Percentiles rank a stretch among this genome's conserved stretches.
phyloP scores from a whole-genome alignment of 1,140 invertebrate species.

The Trichoplusia ni region DNA sequence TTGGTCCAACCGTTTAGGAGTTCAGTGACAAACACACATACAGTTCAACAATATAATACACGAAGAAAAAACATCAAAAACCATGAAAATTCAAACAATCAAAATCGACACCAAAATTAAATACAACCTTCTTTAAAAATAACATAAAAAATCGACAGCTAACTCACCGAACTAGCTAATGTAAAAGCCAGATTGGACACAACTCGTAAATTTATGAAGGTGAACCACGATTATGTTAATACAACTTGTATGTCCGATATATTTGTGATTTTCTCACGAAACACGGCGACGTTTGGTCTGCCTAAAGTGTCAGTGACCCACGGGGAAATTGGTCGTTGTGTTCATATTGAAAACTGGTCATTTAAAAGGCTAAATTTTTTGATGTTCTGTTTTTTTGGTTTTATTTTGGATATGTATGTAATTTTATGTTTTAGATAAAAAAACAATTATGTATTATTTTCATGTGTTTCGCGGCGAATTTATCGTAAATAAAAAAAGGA shows the following conservation, averaged over 20 bases:
- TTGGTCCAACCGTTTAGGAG: too few relatives aligned
- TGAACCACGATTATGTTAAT: conserved; percentile 70
- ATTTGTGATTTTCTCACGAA: conserved; percentile 61
- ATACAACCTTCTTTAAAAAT: not conserved
- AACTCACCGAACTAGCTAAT: not conserved
- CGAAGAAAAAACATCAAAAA: not conserved
- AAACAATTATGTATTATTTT: too few relatives aligned
- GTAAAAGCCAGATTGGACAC: conserved; percentile 8
- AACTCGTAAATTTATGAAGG: conserved; percentile 44
- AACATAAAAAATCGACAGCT: not conserved
- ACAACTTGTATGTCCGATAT: conserved; percentile 45
- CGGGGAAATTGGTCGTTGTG: conserved; percentile 40
- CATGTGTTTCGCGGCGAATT: too few relatives aligned
- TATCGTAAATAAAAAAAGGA: too few relatives aligned
- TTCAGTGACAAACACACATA: not conserved
- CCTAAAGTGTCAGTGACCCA: conserved; percentile 56
- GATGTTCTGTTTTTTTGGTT: not conserved
- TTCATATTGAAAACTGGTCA: not conserved
- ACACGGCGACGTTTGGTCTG: conserved; percentile 67
- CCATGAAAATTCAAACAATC: not conserved
- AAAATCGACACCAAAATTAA: too few relatives aligned
- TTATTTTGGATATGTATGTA: not conserved
- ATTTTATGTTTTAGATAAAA: too few relatives aligned
- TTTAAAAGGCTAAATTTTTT: not conserved
- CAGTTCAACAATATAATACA: not conserved